Conservation (phyloP, 2,888 invertebrate species). For the Andricus curvator region DNA sequence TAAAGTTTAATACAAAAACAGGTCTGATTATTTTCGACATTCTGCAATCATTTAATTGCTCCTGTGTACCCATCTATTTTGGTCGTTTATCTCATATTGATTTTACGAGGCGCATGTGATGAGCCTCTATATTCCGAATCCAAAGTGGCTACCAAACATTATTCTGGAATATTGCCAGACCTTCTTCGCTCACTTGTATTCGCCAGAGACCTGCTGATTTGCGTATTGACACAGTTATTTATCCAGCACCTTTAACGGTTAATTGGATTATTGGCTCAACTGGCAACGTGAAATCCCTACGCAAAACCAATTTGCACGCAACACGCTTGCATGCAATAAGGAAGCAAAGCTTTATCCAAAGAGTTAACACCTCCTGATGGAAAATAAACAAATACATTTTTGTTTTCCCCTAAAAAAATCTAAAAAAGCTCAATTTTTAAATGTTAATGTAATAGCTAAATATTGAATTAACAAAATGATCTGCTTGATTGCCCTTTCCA, state of each 20-base stretch:
- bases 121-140: constrained; percentile 54
- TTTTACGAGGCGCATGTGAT: constrained; percentile 60
- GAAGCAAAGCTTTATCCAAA: not conserved
- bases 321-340: not conserved
- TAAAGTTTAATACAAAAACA: not conserved
- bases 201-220: constrained; percentile 54
- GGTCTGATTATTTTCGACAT: not conserved
- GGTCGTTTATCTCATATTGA: constrained; percentile 56
- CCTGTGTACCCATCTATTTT: constrained; percentile 1
- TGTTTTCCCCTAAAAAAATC: too few species aligned
- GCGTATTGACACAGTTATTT: constrained; percentile 60
- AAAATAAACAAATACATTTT: too few species aligned
- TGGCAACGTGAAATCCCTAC: not conserved
- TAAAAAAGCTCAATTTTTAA: too few species aligned
- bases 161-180: constrained; percentile 63
- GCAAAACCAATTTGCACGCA: not conserved
- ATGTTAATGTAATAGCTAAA: too few species aligned
- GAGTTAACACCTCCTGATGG: too few species aligned
- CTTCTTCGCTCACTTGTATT: constrained; percentile 46
- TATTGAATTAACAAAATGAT: too few species aligned
- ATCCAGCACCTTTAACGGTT: constrained; percentile 44
- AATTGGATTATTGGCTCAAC: constrained; percentile 41
- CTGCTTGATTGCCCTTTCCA: accelerated
- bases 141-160: constrained; percentile 61
- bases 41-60: not conserved